phyloP scores from a whole-genome alignment of 2,888 invertebrate genomes.

The Lypha dubia region DNA sequence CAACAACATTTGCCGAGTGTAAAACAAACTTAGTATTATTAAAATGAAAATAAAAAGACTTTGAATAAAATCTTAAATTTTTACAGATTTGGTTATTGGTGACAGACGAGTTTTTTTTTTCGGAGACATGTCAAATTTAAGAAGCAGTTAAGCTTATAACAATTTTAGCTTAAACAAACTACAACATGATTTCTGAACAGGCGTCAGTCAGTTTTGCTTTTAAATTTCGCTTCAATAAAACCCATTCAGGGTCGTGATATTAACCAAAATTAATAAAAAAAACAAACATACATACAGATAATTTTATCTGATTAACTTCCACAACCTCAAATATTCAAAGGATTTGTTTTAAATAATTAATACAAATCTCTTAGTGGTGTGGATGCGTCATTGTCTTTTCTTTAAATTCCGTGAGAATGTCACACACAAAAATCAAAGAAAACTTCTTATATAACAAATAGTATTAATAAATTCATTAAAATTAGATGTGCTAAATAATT shows the following conservation, averaged over 20 bases:
- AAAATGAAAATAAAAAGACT: conserved; percentile 12
- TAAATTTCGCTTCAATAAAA: conserved; percentile 38
- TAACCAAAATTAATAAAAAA: conserved; percentile 18
- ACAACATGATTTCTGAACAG: conserved; percentile 66
- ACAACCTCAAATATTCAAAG: conserved; percentile 17
- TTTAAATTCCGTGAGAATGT: no score
- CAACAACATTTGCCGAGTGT: conserved; percentile 26
- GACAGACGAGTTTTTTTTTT: conserved; percentile 75
- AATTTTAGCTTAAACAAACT: conserved; percentile 63
- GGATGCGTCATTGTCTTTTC: background rate
- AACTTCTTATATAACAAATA: no score
- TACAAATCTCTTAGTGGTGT: background rate
- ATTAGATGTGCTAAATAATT: conserved; percentile 19
- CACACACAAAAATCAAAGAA: no score
- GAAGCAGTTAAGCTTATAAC: conserved; percentile 70
- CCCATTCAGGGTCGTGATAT: conserved; percentile 62
- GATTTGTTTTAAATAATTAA: conserved; percentile 9
- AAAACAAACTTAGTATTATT: conserved; percentile 16
- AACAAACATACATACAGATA: no score
- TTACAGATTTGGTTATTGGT: conserved; percentile 80
- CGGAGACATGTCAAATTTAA: conserved; percentile 73
- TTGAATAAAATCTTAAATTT: conserved; percentile 57
- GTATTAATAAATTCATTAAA: conserved; percentile 41
- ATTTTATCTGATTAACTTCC: conserved; percentile 1
- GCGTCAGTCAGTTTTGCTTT: conserved; percentile 50